Conservation (phyloP, 30 jellyfish, hydroid and myxozoan genomes). For the Nemopilema nomurai region DNA sequence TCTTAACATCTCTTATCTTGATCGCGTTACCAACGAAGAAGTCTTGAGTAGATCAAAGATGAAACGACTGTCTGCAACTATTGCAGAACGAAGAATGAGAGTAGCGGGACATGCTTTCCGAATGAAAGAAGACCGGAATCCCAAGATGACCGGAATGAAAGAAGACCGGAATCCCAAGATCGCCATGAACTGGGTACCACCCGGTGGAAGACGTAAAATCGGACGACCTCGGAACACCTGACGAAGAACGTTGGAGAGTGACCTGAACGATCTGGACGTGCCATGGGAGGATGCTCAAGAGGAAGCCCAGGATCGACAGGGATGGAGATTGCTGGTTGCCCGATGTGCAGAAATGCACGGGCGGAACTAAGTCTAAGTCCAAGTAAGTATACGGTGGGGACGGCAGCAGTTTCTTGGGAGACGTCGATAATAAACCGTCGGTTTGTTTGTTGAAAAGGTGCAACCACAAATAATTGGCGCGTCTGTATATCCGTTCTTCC, state of each 20-base stretch:
- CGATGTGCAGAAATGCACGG: neutral
- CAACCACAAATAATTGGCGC: too few species aligned
- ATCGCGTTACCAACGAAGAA: conserved; percentile 9
- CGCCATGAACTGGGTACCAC: neutral
- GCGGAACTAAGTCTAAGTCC: conserved; percentile 35
- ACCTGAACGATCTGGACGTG: neutral
- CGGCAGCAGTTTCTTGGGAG: too few species aligned
- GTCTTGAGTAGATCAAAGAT: neutral
- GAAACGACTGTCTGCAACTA: conserved; percentile 1
- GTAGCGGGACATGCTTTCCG: conserved; percentile 25
- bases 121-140: neutral
- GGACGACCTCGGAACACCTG: conserved; percentile 15
- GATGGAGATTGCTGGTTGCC: conserved; percentile 25
- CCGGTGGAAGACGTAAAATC: conserved; percentile 1
- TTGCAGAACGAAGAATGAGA: neutral
- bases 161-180: neutral
- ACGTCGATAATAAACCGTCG: too few species aligned
- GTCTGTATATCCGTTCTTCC: too few species aligned
- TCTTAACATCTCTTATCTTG: neutral
- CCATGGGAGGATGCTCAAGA: neutral
- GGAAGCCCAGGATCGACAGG: conserved; percentile 1
- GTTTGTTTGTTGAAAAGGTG: too few species aligned
- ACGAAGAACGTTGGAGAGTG: conserved; percentile 10
- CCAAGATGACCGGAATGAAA: neutral
- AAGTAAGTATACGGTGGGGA: too few species aligned